These are phyloP conservation scores for Carposina sasakii DNA, from an alignment of 1,140 invertebrate genomes.

Conservation along the genomic window DNA sequence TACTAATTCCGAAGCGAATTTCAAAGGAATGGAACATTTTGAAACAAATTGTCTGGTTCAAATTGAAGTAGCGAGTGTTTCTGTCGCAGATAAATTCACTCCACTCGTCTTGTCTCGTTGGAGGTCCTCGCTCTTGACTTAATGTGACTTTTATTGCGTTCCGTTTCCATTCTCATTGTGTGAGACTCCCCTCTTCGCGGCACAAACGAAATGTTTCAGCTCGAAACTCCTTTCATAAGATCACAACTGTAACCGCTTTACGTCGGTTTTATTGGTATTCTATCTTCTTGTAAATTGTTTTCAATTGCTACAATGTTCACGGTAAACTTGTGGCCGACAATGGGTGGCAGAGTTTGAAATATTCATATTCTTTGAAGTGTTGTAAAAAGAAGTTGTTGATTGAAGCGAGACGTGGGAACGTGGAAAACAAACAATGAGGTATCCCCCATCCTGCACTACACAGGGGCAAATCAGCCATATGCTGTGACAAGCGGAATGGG, in stretches of 20 bases:
- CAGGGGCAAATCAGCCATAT: conserved; percentile 48
- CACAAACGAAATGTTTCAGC: conserved; percentile 21
- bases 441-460: conserved; percentile 21
- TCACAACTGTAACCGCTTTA: too few species aligned
- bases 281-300: too few species aligned
- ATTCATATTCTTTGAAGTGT: too few species aligned
- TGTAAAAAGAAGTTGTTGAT: too few species aligned
- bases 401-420: too few species aligned
- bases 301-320: too few species aligned
- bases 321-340: too few species aligned
- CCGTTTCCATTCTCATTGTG: conserved; percentile 43
- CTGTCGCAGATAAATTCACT: conserved; percentile 34
- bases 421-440: conserved; percentile 46
- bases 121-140: conserved; percentile 44
- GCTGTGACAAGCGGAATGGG: conserved; percentile 39
- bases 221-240: conserved; percentile 3
- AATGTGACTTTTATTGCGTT: conserved; percentile 54
- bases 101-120: conserved; percentile 12
- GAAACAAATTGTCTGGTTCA: too few species aligned
- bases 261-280: too few species aligned
- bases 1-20: conserved; percentile 22
- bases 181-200: conserved; percentile 21
- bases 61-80: conserved; percentile 14
- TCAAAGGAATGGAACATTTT: conserved; percentile 4
- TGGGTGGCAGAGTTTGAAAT: too few species aligned